phyloP scores from a whole-genome alignment of 2,888 invertebrate species.

The Boloria euphrosyne region DNA sequence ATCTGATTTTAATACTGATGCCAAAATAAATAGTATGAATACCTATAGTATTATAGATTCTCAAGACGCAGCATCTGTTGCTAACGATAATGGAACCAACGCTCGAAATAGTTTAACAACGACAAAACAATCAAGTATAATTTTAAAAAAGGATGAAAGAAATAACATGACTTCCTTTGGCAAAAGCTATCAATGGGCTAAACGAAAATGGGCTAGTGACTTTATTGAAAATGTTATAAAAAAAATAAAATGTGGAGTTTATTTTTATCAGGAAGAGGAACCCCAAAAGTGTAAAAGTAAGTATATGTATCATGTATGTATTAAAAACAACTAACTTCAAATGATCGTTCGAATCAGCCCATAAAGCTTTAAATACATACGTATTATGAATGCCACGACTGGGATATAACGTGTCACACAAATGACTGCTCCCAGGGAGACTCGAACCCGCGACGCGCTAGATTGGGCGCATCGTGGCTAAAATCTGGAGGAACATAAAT shows the following conservation, averaged over 20 bases:
- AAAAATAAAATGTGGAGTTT: slow-evolving; percentile 64
- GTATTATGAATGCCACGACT: too few relatives aligned
- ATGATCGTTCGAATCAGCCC: too few relatives aligned
- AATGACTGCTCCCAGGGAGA: too few relatives aligned
- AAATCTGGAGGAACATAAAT: too few relatives aligned
- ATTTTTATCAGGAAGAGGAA: slow-evolving; percentile 55
- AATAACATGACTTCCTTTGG: slow-evolving; percentile 3
- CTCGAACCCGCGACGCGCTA: too few relatives aligned
- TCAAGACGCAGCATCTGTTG: slow-evolving; percentile 24
- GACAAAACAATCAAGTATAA: slow-evolving; percentile 1
- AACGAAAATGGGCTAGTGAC: slow-evolving; percentile 64
- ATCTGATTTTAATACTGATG: slow-evolving; percentile 21
- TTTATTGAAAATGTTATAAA: slow-evolving; percentile 70
- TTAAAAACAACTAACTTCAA: neutral
- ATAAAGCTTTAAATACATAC: too few relatives aligned
- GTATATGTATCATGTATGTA: slow-evolving; percentile 18
- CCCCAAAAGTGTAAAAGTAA: slow-evolving; percentile 28
- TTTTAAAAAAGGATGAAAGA: slow-evolving; percentile 13
- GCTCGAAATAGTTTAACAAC: neutral
- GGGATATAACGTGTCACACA: too few relatives aligned
- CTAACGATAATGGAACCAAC: slow-evolving; percentile 14
- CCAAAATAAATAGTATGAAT: neutral
- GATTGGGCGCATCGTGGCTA: too few relatives aligned
- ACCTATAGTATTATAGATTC: neutral
- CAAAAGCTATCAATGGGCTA: slow-evolving; percentile 52